Conservation (phyloP, 2,113 vertebrate genomes). For the Seriola dumerili region DNA sequence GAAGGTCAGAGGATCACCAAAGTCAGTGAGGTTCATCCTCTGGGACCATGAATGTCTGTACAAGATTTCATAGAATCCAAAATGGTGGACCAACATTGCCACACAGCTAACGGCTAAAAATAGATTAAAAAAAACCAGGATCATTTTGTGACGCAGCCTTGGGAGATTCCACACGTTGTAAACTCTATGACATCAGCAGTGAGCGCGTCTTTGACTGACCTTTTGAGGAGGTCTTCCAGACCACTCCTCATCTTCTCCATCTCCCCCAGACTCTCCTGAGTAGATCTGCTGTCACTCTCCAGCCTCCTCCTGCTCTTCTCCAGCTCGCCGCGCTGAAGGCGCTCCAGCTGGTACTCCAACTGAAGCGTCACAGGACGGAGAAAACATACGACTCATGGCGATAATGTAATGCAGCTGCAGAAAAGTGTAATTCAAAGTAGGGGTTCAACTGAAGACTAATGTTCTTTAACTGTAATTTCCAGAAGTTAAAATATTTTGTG, state of each 20-base stretch:
- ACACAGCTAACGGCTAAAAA: neutral
- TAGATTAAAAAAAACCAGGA: neutral
- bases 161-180: neutral
- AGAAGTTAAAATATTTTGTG: constrained; percentile 13
- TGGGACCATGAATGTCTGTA: neutral
- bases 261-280: constrained; percentile 77
- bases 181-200: neutral
- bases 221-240: constrained; percentile 84
- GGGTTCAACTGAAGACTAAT: neutral
- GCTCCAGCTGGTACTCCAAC: constrained; percentile 83
- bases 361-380: constrained; percentile 20
- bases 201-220: constrained; percentile 64
- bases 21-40: neutral
- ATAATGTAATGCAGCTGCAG: neutral
- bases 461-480: neutral
- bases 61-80: neutral
- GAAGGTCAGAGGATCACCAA: neutral
- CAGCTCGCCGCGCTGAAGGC: constrained; percentile 73
- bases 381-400: neutral
- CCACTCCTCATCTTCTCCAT: constrained; percentile 80
- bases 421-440: neutral
- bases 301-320: constrained; percentile 81
- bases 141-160: neutral
- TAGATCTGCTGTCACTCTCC: constrained; percentile 80
- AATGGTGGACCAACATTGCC: neutral